Evolutionary conservation across 2,797 vertebrate genomes (phyloP).

Genomic region (Acipenser transmontanus): DNA sequence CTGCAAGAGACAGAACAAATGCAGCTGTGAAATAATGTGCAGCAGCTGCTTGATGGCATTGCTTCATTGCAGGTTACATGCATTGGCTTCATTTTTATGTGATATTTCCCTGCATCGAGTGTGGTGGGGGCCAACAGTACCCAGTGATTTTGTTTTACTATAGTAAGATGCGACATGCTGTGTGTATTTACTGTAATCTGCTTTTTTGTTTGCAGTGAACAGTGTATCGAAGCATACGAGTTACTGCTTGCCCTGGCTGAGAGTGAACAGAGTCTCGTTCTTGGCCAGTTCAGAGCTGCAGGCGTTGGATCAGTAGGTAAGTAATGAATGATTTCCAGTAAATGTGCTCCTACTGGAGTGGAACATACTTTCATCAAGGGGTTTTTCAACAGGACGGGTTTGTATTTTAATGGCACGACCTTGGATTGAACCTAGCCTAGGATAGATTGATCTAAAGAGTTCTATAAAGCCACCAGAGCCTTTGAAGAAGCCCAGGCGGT

Average conservation of each 20-base stretch:
- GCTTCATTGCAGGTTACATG: too few species aligned
- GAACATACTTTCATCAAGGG: not conserved
- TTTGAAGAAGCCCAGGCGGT: not conserved
- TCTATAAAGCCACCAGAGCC: not conserved
- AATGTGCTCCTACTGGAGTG: not conserved
- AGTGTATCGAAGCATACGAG: constrained; percentile 80
- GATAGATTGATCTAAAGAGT: not conserved
- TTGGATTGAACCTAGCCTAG: not conserved
- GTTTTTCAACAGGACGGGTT: constrained; percentile 3
- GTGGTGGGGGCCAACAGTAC: too few species aligned
- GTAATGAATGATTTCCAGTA: constrained; percentile 25
- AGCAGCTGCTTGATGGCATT: too few species aligned
- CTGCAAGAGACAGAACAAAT: too few species aligned
- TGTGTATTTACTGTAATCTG: not conserved
- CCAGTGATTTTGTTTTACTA: too few species aligned
- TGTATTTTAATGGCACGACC: not conserved
- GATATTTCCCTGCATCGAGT: too few species aligned
- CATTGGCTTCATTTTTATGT: too few species aligned
- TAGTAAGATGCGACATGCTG: too few species aligned
- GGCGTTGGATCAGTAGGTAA: constrained; percentile 73
- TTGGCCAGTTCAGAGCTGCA: constrained; percentile 74
- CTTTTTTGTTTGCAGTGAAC: constrained; percentile 59
- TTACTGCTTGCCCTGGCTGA: constrained; percentile 71
- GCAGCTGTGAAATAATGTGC: too few species aligned
- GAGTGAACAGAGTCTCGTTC: constrained; percentile 76